Evolutionary conservation across 2,888 invertebrate species (phyloP).

Genomic region (Lysandra coridon): DNA sequence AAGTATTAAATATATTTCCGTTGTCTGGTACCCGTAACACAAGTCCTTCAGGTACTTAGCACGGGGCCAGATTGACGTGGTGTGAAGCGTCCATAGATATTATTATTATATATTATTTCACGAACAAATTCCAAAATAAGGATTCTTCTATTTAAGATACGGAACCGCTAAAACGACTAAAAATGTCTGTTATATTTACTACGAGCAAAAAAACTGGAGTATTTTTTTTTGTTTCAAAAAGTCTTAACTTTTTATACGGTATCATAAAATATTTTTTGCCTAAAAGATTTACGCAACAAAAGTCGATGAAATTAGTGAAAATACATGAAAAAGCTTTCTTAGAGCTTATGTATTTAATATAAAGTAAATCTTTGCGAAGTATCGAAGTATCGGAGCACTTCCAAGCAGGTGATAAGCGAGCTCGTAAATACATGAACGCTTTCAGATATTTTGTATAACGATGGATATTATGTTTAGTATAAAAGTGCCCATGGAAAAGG

Average conservation of each 20-base stretch:
- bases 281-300: not conserved
- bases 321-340: not conserved
- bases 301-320: not conserved
- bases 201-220: too few relatives aligned
- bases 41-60: too few relatives aligned
- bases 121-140: too few relatives aligned
- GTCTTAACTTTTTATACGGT: not conserved
- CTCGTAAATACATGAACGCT: not conserved
- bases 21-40: too few relatives aligned
- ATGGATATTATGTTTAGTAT: not conserved
- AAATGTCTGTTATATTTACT: too few relatives aligned
- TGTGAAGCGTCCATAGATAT: too few relatives aligned
- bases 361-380: not conserved
- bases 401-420: conserved; percentile 1
- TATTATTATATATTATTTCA: too few relatives aligned
- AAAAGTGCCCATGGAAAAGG: not conserved
- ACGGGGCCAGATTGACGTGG: too few relatives aligned
- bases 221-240: not conserved
- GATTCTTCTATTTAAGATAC: too few relatives aligned
- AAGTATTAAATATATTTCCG: too few relatives aligned
- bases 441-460: not conserved
- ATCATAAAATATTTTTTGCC: not conserved
- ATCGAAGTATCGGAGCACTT: not conserved
- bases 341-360: not conserved
- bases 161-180: too few relatives aligned